Percentiles rank a stretch among this genome's conserved stretches.
Conservation (phyloP, 2,888 invertebrate genomes). For the Caenorhabditis sulstoni region DNA sequence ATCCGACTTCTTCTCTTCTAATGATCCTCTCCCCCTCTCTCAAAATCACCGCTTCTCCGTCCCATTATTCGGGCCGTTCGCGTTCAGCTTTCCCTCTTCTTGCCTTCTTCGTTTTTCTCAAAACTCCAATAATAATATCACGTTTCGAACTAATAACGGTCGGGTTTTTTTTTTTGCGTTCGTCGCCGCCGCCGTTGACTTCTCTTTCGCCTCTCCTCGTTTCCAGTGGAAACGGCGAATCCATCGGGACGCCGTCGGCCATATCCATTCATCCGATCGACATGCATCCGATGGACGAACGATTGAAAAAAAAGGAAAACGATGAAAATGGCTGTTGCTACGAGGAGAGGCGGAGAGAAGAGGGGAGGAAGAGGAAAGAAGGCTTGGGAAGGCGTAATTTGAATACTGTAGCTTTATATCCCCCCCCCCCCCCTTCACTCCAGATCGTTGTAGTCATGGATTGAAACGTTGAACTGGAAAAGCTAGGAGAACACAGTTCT, state of each 20-base stretch:
- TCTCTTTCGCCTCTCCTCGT: too few species aligned
- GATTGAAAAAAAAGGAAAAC: background rate
- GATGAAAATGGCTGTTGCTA: background rate
- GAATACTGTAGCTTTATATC: constrained; percentile 2
- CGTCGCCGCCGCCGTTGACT: constrained; percentile 3
- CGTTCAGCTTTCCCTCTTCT: background rate
- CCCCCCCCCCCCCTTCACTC: background rate
- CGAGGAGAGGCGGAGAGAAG: background rate
- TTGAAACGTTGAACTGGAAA: too few species aligned
- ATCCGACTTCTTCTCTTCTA: constrained; percentile 23
- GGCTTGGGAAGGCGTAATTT: constrained; percentile 3
- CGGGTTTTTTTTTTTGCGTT: constrained; percentile 25
- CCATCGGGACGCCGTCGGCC: background rate
- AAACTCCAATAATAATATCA: constrained; percentile 31
- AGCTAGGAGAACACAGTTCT: too few species aligned
- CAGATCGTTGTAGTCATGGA: too few species aligned
- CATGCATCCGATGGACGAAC: constrained; percentile 17
- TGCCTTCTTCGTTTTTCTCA: background rate
- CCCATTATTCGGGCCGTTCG: background rate
- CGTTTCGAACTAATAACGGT: constrained; percentile 50
- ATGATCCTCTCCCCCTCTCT: background rate
- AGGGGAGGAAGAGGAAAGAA: background rate
- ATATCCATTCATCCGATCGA: constrained; percentile 51
- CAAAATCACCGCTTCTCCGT: background rate
- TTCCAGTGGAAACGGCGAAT: background rate